Base-by-base conservation (phyloP, 2,888 invertebrate species). In the Cataglyphis albicans region DNA sequence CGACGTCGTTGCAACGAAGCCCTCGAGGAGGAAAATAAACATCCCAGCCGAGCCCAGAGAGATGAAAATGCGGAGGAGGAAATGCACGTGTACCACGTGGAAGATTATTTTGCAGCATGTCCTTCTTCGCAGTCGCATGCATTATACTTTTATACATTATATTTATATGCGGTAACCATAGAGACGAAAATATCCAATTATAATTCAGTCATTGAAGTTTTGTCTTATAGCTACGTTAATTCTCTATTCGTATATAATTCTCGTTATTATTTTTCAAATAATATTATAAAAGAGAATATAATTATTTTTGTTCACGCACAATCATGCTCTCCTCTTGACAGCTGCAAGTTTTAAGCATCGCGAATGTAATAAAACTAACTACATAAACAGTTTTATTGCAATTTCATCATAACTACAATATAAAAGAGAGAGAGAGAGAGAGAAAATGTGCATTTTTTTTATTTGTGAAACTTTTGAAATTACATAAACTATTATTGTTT, bases 1-100 rank as follows among this genome's bases (percentile, higher is more conserved):
- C 41, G 41, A 61, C 44, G 32, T 44, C 44, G 32, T 44, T 44
- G 21, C 21, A 48, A 63, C 32, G 21, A 63, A 48, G 21, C 15
- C 9, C 18, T 64, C 35, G 63, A 75, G 48, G 48, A 15, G 64
- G 21, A 64, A 64, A 75, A 75, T 75, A 75, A 75, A 75, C 64
- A 63, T 32, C 32, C 7, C n/a, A 52, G 48, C 29, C 44, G 61
- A 32, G 21, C 21, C 44, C 15, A 15, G 10, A 15, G 44, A 61
- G 21, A 74, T 63, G 41, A 59, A 73, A 73, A 52, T 35, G 48
- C 10, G 18, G 18, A 48, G 48, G 48, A 32, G 74, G 18, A 44
- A 6, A 57, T 18, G 10, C 64, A 52, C 48, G 44, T 74, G 73
- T 32, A 73, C 9, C 44, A 44, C 15, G 21, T 48, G 48, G 18